These are phyloP conservation scores for Silurus lanzhouensis DNA, from an alignment of 2,797 vertebrate genomes.

Conservation along the genomic window DNA sequence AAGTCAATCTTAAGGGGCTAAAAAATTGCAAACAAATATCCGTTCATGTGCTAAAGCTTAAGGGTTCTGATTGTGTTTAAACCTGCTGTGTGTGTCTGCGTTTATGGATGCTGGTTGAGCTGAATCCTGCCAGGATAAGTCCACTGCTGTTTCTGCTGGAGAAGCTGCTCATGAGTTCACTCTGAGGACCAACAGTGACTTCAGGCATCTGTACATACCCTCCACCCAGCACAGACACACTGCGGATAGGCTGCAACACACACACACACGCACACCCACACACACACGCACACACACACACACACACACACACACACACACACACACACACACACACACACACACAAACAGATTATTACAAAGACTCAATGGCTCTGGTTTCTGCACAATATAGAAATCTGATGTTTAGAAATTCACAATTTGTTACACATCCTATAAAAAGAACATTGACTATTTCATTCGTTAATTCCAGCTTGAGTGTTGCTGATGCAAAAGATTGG, in stretches of 20 bases:
- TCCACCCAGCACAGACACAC: slow-evolving; percentile 76
- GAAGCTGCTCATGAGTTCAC: slow-evolving; percentile 85
- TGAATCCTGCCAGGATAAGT: slow-evolving; percentile 82
- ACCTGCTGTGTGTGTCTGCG: slow-evolving; percentile 73
- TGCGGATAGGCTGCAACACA: slow-evolving; percentile 80
- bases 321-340: slow-evolving; percentile 32
- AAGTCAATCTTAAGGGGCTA: neutral
- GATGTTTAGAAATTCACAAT: neutral
- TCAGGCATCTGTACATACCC: slow-evolving; percentile 84
- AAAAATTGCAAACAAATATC: neutral
- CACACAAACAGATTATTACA: neutral
- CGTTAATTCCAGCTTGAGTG: neutral
- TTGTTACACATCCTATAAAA: neutral
- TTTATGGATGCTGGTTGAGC: slow-evolving; percentile 57
- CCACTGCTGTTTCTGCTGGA: slow-evolving; percentile 83
- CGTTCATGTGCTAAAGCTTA: neutral
- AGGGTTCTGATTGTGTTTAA: slow-evolving; percentile 49
- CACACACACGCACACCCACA: slow-evolving; percentile 35
- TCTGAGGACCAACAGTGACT: slow-evolving; percentile 74
- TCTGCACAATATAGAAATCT: neutral
- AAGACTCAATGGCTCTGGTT: neutral
- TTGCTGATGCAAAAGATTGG: neutral
- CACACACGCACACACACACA: slow-evolving; percentile 47
- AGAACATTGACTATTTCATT: neutral
- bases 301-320: slow-evolving; percentile 43